These are phyloP conservation scores for Lacerta viridis DNA, from an alignment of 2,797 vertebrate genomes.

Conservation along the genomic window DNA sequence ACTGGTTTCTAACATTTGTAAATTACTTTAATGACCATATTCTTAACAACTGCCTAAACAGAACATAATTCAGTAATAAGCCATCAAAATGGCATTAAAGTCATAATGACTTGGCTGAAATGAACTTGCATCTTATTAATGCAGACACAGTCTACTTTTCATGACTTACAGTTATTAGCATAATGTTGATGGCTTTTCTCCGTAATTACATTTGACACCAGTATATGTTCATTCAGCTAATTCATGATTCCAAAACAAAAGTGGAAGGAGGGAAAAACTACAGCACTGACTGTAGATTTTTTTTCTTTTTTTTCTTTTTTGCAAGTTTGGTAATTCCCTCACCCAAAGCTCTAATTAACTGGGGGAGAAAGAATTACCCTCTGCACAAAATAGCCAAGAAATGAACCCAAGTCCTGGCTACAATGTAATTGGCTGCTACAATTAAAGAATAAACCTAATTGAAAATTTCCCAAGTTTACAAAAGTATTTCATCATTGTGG, in stretches of 20 bases:
- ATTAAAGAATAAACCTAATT: conserved; percentile 48
- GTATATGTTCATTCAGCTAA: conserved; percentile 46
- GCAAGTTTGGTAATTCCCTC: conserved; percentile 27
- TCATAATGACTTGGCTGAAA: conserved; percentile 46
- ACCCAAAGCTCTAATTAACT: not conserved
- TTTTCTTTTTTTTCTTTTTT: not conserved
- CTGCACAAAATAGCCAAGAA: not conserved
- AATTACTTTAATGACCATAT: not conserved
- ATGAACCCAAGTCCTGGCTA: not conserved
- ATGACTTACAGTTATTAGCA: conserved; percentile 44
- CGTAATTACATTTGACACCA: conserved; percentile 47
- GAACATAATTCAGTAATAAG: conserved; percentile 61
- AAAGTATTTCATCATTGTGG: conserved; percentile 46
- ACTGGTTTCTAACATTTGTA: not conserved
- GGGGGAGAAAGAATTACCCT: not conserved
- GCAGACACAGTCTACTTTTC: conserved; percentile 55
- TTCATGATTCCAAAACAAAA: conserved; percentile 32
- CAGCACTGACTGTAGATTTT: not conserved
- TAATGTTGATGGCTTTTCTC: conserved; percentile 48
- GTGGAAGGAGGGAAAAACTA: not conserved
- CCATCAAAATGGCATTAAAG: conserved; percentile 60
- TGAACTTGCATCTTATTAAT: conserved; percentile 62
- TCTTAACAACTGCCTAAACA: conserved; percentile 59
- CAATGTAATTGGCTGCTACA: conserved; percentile 25
- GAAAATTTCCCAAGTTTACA: conserved; percentile 43